Conservation (phyloP, 2,797 vertebrate species). For the Sebastes cheni region DNA sequence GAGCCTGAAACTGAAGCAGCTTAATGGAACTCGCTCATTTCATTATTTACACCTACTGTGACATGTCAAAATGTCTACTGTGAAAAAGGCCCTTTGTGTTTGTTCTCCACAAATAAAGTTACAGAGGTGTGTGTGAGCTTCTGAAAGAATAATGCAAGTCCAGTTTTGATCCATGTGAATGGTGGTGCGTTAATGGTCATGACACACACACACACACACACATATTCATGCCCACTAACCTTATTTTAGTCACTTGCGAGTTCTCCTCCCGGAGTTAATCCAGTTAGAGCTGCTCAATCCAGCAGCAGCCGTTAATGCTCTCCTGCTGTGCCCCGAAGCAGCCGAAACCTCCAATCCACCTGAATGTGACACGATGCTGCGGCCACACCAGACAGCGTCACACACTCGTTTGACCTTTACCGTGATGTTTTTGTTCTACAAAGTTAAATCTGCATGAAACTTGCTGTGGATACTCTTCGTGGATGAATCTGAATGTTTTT, state of each 20-base stretch:
- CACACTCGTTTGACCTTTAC: constrained; percentile 11
- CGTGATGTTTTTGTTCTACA: background rate
- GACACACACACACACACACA: constrained; percentile 3
- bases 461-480: background rate
- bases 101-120: background rate
- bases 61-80: constrained; percentile 15
- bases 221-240: constrained; percentile 51
- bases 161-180: background rate
- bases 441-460: background rate
- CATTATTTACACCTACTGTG: background rate
- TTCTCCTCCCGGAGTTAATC: constrained; percentile 50
- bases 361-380: background rate
- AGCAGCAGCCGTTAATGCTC: constrained; percentile 55
- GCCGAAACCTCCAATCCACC: constrained; percentile 4
- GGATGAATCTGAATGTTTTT: background rate
- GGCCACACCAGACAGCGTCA: background rate
- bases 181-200: background rate
- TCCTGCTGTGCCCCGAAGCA: constrained; percentile 42
- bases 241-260: constrained; percentile 54
- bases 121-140: background rate
- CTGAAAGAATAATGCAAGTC: background rate
- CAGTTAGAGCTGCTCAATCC: constrained; percentile 53
- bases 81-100: constrained; percentile 1
- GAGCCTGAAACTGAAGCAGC: background rate
- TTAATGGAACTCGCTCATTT: constrained; percentile 1